Base-by-base conservation (phyloP, 2,113 vertebrate genomes). In the Anolis carolinensis region DNA sequence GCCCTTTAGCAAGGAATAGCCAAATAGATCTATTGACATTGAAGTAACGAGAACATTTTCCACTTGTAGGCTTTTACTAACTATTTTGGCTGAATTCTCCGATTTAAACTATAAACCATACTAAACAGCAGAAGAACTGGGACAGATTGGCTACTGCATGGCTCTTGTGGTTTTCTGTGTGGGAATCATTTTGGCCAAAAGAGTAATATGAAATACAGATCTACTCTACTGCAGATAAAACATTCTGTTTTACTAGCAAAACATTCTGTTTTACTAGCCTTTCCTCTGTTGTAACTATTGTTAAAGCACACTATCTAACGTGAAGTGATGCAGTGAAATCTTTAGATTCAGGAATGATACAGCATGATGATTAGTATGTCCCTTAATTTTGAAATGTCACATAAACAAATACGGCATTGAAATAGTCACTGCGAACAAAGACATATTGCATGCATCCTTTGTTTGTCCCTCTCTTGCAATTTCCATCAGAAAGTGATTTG, bases 391-490 rank as follows among this genome's bases (percentile, higher is more conserved):
- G 88, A 18, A 77, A 89, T 79, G 20, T 70, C 52, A 25, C 71
- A 7, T 1, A 80, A 93, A 92, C 89, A 92, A 94, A 89, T n/a
- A 36, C 85, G 85, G 84, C 91, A 79, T 79, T 91, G 91, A 93
- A 92, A 90, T 14, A 30, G 11, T 84, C 87, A 76, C 78, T 76
- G 36, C 88, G 85, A 93, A 95, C 88, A 80, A 86, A 90, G 85
- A 34, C 81, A 86, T 84, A 83, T 34, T 44, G 70, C 0, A 7
- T 92, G 89, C 83, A 89, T 87, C 85, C 82, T 85, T 83, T 77
- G 74, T 83, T 83, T 74, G 77, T 84, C 86, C 87, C 62, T 87
- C 83, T 52, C 70, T 89, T 83, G 0, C 63, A 90, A 81, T 89
- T 92, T 92, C 90, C 76, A 88, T 79, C 78, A 87, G 85, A 80